phyloP scores from a whole-genome alignment of 2,888 invertebrate species.

The Caenorhabditis japonica region DNA sequence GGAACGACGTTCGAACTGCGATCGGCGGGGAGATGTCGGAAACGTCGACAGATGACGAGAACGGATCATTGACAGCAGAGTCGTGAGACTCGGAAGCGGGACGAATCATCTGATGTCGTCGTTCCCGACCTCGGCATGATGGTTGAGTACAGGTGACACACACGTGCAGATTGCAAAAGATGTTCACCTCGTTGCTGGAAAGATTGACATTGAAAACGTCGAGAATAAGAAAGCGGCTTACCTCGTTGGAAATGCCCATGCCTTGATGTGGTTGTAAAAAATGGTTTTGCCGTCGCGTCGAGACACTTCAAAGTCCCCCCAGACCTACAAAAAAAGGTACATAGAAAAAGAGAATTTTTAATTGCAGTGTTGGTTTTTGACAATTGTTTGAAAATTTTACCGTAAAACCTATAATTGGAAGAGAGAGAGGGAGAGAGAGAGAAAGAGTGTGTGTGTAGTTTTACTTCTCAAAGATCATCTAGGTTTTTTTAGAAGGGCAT shows the following conservation, averaged over 20 bases:
- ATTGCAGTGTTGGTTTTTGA: not conserved
- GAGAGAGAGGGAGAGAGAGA: not conserved
- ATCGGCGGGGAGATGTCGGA: constrained; percentile 56
- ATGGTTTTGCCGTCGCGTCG: constrained; percentile 58
- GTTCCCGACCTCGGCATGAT: constrained; percentile 50
- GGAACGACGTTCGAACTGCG: constrained; percentile 61
- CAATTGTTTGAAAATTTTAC: not conserved
- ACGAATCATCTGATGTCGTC: constrained; percentile 30
- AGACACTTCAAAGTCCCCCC: constrained; percentile 72
- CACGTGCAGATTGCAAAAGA: constrained; percentile 76
- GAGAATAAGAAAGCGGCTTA: constrained; percentile 39
- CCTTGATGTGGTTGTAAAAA: constrained; percentile 75
- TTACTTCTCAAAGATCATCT: too few species aligned
- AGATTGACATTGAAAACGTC: too few species aligned
- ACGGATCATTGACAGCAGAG: constrained; percentile 29
- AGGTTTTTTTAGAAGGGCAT: too few species aligned
- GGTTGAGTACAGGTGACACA: constrained; percentile 66
- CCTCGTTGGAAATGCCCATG: constrained; percentile 77
- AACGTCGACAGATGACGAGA: constrained; percentile 30
- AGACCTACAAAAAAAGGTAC: constrained; percentile 55
- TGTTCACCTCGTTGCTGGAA: constrained; percentile 76
- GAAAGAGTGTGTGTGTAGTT: too few species aligned
- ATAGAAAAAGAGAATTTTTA: too few species aligned
- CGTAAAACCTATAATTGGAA: too few species aligned
- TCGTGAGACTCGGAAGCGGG: not conserved